These are phyloP conservation scores for Phoenicopterus ruber DNA, from an alignment of 2,113 vertebrate species.

Conservation along the genomic window DNA sequence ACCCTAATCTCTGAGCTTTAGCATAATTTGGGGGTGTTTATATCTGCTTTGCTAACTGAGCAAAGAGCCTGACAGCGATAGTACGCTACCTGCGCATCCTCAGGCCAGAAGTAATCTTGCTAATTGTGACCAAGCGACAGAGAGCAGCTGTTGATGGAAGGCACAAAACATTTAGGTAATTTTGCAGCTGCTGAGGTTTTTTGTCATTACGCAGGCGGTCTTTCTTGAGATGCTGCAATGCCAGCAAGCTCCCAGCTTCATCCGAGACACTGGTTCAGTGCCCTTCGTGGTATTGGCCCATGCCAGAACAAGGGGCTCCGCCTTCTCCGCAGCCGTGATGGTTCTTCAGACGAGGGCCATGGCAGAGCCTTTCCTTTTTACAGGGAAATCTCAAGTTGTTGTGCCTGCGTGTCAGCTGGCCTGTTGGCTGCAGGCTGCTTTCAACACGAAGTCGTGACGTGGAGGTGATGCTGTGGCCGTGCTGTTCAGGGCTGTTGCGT, in stretches of 20 bases:
- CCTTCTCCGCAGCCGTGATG: background rate
- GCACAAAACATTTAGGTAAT: background rate
- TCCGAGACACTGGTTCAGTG: background rate
- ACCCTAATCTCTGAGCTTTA: background rate
- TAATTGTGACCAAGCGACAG: background rate
- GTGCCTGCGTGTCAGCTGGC: background rate
- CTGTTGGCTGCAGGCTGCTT: background rate
- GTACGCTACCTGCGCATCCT: background rate
- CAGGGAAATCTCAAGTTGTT: background rate
- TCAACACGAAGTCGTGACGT: background rate
- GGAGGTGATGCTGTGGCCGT: background rate
- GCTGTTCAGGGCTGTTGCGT: background rate
- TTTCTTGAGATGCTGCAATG: background rate
- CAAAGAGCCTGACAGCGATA: background rate
- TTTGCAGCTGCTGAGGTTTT: background rate
- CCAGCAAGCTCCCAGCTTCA: background rate
- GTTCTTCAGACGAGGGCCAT: background rate
- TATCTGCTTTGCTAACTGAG: background rate
- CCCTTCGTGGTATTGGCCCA: background rate
- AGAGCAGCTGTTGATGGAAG: background rate
- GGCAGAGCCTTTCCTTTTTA: background rate
- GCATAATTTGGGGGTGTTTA: background rate
- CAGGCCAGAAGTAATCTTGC: background rate
- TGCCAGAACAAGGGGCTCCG: background rate
- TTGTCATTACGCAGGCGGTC: background rate